phyloP scores from a whole-genome alignment of 2,888 invertebrate species.

The Epirrhoe tristata region DNA sequence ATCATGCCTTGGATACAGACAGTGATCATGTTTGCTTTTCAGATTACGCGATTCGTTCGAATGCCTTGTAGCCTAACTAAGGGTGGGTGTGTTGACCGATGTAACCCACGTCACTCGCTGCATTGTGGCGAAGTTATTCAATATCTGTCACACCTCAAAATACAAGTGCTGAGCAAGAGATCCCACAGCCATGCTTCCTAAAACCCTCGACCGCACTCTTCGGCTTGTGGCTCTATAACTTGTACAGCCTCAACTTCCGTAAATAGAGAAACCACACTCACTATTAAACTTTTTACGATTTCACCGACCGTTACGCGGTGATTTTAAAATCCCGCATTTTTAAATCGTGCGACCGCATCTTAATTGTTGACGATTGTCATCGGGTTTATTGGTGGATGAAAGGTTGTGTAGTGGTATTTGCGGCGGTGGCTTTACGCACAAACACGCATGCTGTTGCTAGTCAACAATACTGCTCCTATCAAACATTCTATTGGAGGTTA shows the following conservation, averaged over 20 bases:
- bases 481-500: background rate
- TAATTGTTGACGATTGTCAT: slow-evolving; percentile 50
- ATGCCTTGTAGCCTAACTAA: background rate
- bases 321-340: slow-evolving; percentile 56
- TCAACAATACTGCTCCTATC: background rate
- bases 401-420: slow-evolving; percentile 20
- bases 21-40: no score
- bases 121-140: slow-evolving; percentile 17
- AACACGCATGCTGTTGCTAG: slow-evolving; percentile 1
- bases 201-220: slow-evolving; percentile 62
- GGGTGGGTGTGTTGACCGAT: background rate
- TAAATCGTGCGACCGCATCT: slow-evolving; percentile 62
- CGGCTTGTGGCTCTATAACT: slow-evolving; percentile 71
- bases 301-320: slow-evolving; percentile 61
- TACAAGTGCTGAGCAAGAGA: slow-evolving; percentile 23
- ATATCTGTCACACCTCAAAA: slow-evolving; percentile 29
- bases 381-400: slow-evolving; percentile 41
- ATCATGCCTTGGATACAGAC: no score
- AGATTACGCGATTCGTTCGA: no score
- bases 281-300: slow-evolving; percentile 72
- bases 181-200: slow-evolving; percentile 40
- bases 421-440: slow-evolving; percentile 15
- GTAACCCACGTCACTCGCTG: background rate
- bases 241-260: slow-evolving; percentile 76
- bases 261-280: slow-evolving; percentile 81